phyloP scores from a whole-genome alignment of 1,140 invertebrate genomes.

The Macrobrachium nipponense region DNA sequence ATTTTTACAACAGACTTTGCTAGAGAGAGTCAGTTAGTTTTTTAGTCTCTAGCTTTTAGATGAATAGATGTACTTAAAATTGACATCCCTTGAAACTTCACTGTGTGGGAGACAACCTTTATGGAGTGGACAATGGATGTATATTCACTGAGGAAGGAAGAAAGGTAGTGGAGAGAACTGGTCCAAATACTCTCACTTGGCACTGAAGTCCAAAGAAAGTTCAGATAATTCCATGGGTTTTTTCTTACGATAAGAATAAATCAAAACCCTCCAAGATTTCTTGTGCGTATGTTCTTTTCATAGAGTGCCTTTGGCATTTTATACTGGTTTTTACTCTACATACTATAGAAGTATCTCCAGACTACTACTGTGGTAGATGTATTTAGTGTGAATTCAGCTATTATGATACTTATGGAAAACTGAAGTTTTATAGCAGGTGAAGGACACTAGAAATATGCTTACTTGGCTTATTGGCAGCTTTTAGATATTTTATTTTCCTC shows the following conservation, averaged over 20 bases:
- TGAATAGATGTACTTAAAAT: conserved; percentile 28
- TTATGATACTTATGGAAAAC: no score
- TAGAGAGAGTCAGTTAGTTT: conserved; percentile 53
- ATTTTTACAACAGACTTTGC: conserved; percentile 24
- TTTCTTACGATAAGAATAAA: conserved; percentile 4
- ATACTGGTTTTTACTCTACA: conserved; percentile 60
- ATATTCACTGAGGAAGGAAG: no score
- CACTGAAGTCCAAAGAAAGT: background rate
- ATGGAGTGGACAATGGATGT: background rate
- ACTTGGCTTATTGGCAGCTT: no score
- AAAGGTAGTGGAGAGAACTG: no score
- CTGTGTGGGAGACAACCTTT: background rate
- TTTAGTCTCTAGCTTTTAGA: conserved; percentile 35
- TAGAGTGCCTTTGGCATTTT: conserved; percentile 58
- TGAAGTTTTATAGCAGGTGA: no score
- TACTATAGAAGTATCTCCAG: conserved; percentile 46
- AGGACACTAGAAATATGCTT: no score
- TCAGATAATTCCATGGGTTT: conserved; percentile 13
- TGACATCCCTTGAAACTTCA: background rate
- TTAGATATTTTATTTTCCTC: no score
- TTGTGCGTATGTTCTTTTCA: conserved; percentile 37
- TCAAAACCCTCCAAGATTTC: conserved; percentile 38
- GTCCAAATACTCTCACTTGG: no score
- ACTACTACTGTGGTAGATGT: conserved; percentile 35
- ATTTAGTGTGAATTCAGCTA: background rate